These are phyloP conservation scores for Poecile montanus DNA, from an alignment of 2,797 vertebrate species.

Conservation along the genomic window DNA sequence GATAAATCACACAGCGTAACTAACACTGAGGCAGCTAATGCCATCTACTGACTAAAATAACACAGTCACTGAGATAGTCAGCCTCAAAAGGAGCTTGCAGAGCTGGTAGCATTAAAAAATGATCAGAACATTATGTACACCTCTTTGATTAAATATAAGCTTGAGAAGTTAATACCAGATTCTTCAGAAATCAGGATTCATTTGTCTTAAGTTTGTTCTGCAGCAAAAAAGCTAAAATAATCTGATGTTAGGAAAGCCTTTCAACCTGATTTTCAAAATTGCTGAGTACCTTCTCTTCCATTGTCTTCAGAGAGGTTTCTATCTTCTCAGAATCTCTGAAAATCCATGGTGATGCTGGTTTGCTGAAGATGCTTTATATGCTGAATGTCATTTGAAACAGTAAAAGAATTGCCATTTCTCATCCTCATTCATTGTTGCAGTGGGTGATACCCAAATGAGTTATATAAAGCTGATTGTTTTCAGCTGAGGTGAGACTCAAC, in stretches of 20 bases:
- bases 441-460: background rate
- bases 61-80: background rate
- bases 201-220: constrained; percentile 14
- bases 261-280: background rate
- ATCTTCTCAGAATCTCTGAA: background rate
- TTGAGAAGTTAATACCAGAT: background rate
- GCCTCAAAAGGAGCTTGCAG: background rate
- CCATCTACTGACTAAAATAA: constrained; percentile 61
- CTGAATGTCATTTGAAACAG: background rate
- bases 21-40: constrained; percentile 48
- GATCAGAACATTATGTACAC: background rate
- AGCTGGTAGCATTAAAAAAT: background rate
- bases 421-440: background rate
- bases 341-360: background rate
- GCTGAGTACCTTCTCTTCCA: background rate
- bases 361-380: background rate
- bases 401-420: background rate
- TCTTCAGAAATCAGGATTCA: constrained; percentile 19
- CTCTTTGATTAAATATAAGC: constrained; percentile 1
- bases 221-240: background rate
- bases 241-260: background rate
- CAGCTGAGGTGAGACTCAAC: background rate
- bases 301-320: constrained; percentile 10
- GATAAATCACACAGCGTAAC: background rate
- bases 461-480: constrained; percentile 6